phyloP scores from a whole-genome alignment of 2,797 vertebrate species.

The Momotus momota region DNA sequence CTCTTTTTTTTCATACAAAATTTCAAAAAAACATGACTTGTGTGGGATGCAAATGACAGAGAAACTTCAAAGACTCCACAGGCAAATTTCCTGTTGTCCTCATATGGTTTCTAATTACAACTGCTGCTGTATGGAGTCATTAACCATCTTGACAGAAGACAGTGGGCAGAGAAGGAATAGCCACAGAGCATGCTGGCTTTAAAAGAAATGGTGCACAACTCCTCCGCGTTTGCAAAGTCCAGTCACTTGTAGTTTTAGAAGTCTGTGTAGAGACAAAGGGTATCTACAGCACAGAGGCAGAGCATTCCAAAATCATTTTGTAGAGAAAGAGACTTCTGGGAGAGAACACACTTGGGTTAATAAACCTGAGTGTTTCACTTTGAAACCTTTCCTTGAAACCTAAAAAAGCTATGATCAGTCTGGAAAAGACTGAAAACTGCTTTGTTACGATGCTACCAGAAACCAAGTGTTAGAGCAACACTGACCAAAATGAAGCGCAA shows the following conservation, averaged over 20 bases:
- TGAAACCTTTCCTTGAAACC: neutral
- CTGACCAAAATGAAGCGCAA: neutral
- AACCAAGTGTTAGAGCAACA: neutral
- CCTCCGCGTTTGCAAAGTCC: neutral
- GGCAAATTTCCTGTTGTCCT: neutral
- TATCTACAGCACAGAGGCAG: neutral
- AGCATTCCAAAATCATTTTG: neutral
- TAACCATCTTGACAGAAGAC: neutral
- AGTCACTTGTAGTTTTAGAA: neutral
- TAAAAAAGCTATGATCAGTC: neutral
- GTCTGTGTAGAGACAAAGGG: neutral
- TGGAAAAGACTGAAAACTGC: neutral
- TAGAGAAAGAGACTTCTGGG: neutral
- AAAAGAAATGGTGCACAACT: neutral
- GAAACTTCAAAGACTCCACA: neutral
- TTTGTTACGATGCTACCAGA: neutral
- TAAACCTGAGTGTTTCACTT: neutral
- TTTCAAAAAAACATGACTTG: neutral
- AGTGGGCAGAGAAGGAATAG: neutral
- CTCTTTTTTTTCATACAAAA: neutral
- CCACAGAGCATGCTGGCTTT: neutral
- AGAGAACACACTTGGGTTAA: neutral
- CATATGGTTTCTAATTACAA: neutral
- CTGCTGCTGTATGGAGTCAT: neutral
- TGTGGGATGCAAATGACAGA: neutral